phyloP scores from a whole-genome alignment of 1,140 invertebrate genomes.

The Caerostris extrusa region DNA sequence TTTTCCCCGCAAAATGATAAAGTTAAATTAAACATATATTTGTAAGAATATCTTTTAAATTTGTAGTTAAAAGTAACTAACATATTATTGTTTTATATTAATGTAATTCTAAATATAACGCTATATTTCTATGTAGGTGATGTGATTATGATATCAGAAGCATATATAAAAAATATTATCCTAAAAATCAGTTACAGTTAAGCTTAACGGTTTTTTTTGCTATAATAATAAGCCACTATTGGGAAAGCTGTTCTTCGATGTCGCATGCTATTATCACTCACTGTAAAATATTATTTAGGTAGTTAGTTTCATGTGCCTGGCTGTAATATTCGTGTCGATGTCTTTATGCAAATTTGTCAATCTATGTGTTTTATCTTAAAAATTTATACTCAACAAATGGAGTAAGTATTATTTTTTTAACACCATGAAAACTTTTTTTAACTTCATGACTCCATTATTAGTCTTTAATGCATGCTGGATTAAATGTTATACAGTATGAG shows the following conservation, averaged over 20 bases:
- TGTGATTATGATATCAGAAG: too few relatives aligned
- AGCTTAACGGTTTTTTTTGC: too few relatives aligned
- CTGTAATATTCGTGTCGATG: conserved; percentile 68
- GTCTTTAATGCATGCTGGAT: conserved; percentile 69
- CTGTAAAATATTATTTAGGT: conserved; percentile 65
- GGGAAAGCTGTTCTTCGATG: conserved; percentile 32
- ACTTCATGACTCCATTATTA: conserved; percentile 56
- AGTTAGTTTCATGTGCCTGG: conserved; percentile 74
- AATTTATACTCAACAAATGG: neutral
- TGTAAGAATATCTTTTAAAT: too few relatives aligned
- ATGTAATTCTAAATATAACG: too few relatives aligned
- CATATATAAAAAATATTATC: too few relatives aligned
- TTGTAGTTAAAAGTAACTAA: too few relatives aligned
- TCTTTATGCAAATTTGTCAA: conserved; percentile 12
- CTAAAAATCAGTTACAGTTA: too few relatives aligned
- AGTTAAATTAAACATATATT: too few relatives aligned
- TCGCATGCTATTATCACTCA: conserved; percentile 66
- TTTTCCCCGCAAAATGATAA: too few relatives aligned
- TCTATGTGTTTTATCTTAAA: neutral
- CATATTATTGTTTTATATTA: too few relatives aligned
- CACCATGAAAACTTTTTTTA: conserved; percentile 1
- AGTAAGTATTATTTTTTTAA: conserved; percentile 1
- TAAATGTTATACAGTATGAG: conserved; percentile 71
- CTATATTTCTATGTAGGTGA: too few relatives aligned
- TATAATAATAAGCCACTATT: conserved; percentile 62